A percentile compares a stretch with the other conserved stretches of the same genome.
Evolutionary conservation across 2,797 vertebrate genomes (phyloP).

Genomic region (Ataeniobius toweri): DNA sequence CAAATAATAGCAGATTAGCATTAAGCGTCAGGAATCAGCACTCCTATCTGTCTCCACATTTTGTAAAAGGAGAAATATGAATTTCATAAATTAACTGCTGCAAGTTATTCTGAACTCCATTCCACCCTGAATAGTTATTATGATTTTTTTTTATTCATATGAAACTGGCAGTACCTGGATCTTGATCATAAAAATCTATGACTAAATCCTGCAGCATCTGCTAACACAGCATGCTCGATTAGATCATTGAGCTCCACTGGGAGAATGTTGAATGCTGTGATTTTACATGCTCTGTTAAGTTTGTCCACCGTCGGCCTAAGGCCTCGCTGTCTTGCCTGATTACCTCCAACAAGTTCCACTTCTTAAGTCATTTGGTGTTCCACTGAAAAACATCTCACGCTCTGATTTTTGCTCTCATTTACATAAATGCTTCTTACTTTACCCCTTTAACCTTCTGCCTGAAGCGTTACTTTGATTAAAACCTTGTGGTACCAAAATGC

Average conservation of each 20-base stretch:
- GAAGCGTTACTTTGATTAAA: not conserved
- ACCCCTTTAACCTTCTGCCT: not conserved
- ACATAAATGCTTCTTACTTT: not conserved
- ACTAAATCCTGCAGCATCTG: constrained; percentile 33
- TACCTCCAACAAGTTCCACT: constrained; percentile 50
- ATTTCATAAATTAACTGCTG: not conserved
- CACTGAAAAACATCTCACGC: constrained; percentile 5
- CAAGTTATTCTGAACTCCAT: not conserved
- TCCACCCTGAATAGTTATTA: not conserved
- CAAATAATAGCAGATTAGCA: constrained; percentile 52
- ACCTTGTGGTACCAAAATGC: not conserved
- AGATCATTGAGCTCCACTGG: constrained; percentile 23
- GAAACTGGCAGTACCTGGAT: not conserved
- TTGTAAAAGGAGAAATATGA: not conserved
- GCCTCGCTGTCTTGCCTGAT: constrained; percentile 11
- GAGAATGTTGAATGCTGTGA: constrained; percentile 24
- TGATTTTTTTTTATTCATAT: not conserved
- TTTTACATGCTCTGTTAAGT: constrained; percentile 56
- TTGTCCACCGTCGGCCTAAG: constrained; percentile 42
- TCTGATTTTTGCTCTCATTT: constrained; percentile 5
- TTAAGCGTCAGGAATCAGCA: constrained; percentile 35
- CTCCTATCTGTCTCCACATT: constrained; percentile 26
- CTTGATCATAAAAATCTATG: constrained; percentile 15
- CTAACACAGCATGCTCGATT: constrained; percentile 34
- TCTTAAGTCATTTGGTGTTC: constrained; percentile 6